phyloP scores from a whole-genome alignment of 2,113 vertebrate species.

The Pelvicachromis taeniatus region DNA sequence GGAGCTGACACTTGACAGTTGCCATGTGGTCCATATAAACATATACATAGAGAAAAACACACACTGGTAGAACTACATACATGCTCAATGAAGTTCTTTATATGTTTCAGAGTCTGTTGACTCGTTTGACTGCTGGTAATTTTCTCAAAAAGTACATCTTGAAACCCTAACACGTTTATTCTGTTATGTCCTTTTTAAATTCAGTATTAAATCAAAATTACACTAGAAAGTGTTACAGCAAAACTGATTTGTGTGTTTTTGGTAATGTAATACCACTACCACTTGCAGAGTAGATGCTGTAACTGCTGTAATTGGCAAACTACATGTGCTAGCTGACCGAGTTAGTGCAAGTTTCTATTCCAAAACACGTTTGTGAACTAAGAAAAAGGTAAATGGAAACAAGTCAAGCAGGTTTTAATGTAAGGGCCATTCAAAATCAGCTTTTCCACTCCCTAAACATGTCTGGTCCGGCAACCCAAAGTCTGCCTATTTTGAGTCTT shows the following conservation, averaged over 20 bases:
- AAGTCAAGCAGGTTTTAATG: not conserved
- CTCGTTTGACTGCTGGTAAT: not conserved
- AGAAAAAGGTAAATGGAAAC: not conserved
- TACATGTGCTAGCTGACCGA: not conserved
- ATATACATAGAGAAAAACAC: slow-evolving; percentile 31
- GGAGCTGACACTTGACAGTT: slow-evolving; percentile 28
- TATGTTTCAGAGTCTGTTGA: not conserved
- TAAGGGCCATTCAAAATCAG: not conserved
- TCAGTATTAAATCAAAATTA: not conserved
- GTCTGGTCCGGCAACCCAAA: not conserved
- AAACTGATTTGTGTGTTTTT: not conserved
- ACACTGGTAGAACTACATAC: not conserved
- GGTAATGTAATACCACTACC: not conserved
- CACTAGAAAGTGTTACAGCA: not conserved
- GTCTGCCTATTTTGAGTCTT: not conserved
- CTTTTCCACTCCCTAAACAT: not conserved
- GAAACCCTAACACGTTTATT: not conserved
- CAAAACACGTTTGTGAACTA: not conserved
- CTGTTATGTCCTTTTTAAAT: not conserved
- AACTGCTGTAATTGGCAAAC: not conserved
- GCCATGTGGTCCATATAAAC: slow-evolving; percentile 39
- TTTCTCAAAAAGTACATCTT: not conserved
- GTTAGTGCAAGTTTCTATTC: not conserved
- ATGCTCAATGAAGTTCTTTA: not conserved
- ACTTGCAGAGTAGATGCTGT: not conserved